phyloP scores from a whole-genome alignment of 2,888 invertebrate species.

The Parnassius mnemosyne region DNA sequence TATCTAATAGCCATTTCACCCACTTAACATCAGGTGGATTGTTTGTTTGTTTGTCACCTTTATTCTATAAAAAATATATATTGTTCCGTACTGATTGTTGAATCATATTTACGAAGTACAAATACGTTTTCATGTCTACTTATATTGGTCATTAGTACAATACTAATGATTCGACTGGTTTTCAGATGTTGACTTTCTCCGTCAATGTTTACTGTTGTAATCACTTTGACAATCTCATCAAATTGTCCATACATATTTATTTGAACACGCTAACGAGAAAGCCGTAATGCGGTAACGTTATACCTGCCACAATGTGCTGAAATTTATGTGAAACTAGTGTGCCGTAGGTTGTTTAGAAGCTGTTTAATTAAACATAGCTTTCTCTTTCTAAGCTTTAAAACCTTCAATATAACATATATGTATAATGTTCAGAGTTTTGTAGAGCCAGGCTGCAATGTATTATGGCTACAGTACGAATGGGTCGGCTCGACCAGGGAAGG shows the following conservation, averaged over 20 bases:
- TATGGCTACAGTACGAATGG: too few relatives aligned
- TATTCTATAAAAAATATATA: too few relatives aligned
- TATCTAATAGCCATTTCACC: too few relatives aligned
- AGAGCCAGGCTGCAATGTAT: too few relatives aligned
- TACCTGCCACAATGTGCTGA: slow-evolving; percentile 5
- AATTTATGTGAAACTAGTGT: slow-evolving; percentile 18
- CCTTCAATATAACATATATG: background rate
- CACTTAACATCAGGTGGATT: too few relatives aligned
- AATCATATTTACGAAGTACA: background rate
- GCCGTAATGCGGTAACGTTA: slow-evolving; percentile 30
- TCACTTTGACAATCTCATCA: slow-evolving; percentile 33
- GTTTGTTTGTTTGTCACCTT: too few relatives aligned
- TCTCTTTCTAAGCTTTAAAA: too few relatives aligned
- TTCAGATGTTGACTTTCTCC: slow-evolving; percentile 29
- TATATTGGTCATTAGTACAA: background rate
- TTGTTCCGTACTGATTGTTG: slow-evolving; percentile 1
- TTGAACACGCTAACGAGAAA: slow-evolving; percentile 35
- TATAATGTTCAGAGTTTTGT: background rate
- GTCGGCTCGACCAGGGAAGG: too few relatives aligned
- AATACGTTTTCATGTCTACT: background rate
- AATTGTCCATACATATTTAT: slow-evolving; percentile 29
- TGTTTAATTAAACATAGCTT: too few relatives aligned
- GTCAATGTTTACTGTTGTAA: slow-evolving; percentile 27
- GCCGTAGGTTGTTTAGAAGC: too few relatives aligned
- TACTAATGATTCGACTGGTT: slow-evolving; percentile 7